phyloP scores from a whole-genome alignment of 2,888 invertebrate species.

The Lochmaea crataegi region DNA sequence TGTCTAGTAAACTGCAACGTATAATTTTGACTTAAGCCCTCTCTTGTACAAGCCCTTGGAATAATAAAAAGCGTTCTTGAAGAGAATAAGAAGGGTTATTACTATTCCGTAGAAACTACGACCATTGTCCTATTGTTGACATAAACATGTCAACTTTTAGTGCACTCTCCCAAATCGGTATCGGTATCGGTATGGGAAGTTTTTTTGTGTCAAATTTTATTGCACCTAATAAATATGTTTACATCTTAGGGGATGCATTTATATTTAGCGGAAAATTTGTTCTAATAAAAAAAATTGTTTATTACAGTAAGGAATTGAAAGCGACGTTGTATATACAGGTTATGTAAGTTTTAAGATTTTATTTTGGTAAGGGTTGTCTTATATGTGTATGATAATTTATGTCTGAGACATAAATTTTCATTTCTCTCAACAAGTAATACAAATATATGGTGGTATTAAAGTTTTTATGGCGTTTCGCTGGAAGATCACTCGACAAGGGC shows the following conservation, averaged over 20 bases:
- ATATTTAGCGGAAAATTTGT: constrained; percentile 53
- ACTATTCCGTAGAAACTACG: constrained; percentile 38
- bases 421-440: constrained; percentile 36
- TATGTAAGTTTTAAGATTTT: constrained; percentile 34
- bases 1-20: not conserved
- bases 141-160: constrained; percentile 52
- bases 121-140: constrained; percentile 46
- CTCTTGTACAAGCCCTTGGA: not conserved
- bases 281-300: constrained; percentile 33
- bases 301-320: constrained; percentile 27
- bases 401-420: constrained; percentile 31
- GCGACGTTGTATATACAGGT: constrained; percentile 24
- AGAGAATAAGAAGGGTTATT: constrained; percentile 44
- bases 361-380: constrained; percentile 28
- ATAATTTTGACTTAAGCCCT: not conserved
- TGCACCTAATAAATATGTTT: constrained; percentile 49
- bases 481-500: constrained; percentile 30
- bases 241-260: constrained; percentile 45
- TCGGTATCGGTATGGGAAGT: constrained; percentile 35
- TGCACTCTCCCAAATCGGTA: constrained; percentile 29
- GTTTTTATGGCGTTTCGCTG: constrained; percentile 31
- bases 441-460: constrained; percentile 36
- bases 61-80: constrained; percentile 31
- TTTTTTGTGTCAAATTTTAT: constrained; percentile 41
- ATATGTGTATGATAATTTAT: constrained; percentile 26